Conservation (phyloP, 2,113 vertebrate genomes). For the Macrotus californicus region DNA sequence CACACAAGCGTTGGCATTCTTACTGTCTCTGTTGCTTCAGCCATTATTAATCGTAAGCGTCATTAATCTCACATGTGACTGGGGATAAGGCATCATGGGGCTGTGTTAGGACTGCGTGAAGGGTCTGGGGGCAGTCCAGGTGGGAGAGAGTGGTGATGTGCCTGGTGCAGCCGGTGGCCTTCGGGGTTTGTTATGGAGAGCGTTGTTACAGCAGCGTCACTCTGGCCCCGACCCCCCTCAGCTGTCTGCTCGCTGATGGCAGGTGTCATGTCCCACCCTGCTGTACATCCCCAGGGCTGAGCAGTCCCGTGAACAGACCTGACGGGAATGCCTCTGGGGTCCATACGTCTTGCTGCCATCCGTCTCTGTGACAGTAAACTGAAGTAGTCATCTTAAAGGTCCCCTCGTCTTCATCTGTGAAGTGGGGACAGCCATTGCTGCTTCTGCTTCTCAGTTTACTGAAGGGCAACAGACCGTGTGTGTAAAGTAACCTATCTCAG, state of each 20-base stretch:
- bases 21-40: not conserved
- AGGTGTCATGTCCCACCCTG: not conserved
- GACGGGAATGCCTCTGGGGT: not conserved
- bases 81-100: not conserved
- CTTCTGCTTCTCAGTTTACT: not conserved
- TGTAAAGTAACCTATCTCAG: not conserved
- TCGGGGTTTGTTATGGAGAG: not conserved
- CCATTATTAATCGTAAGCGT: not conserved
- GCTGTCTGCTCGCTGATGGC: not conserved
- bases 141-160: not conserved
- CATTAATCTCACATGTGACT: not conserved
- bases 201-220: accelerated
- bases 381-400: not conserved
- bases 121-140: not conserved
- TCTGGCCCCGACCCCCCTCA: not conserved
- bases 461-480: not conserved
- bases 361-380: not conserved
- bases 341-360: not conserved
- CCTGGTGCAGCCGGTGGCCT: not conserved
- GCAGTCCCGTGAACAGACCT: too few relatives aligned
- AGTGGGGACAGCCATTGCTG: not conserved
- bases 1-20: accelerated
- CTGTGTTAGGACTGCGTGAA: not conserved
- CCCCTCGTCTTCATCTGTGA: not conserved
- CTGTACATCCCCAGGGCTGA: not conserved